Evolutionary conservation across 1,140 invertebrate species (phyloP).

Genomic region (Caenorhabditis briggsae): DNA sequence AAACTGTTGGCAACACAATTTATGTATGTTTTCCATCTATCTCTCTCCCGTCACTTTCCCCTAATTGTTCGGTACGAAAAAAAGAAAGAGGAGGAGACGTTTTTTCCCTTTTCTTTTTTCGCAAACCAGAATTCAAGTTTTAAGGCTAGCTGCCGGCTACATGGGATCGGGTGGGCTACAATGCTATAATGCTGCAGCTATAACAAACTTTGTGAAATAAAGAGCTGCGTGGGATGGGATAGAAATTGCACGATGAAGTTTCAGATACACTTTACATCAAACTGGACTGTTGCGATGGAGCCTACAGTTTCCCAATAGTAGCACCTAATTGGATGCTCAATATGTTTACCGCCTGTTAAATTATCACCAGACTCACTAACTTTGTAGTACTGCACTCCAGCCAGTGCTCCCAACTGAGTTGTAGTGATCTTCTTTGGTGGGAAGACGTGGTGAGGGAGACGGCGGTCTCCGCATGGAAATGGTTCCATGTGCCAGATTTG

Average conservation of each 20-base stretch:
- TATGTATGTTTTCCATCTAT: no score
- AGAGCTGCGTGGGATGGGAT: background rate
- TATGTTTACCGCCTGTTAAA: background rate
- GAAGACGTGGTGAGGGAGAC: slow-evolving; percentile 67
- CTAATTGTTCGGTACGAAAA: background rate
- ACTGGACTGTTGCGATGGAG: background rate
- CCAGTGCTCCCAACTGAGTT: slow-evolving; percentile 59
- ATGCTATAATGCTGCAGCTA: background rate
- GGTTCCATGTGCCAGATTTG: slow-evolving; percentile 69
- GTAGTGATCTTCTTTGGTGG: slow-evolving; percentile 68
- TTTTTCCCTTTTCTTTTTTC: background rate
- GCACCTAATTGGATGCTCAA: background rate
- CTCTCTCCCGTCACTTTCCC: background rate
- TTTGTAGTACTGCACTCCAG: slow-evolving; percentile 66
- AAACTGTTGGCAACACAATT: no score
- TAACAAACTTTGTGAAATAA: background rate
- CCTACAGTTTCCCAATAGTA: background rate
- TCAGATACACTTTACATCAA: background rate
- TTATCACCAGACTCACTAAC: slow-evolving; percentile 15
- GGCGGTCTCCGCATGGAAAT: slow-evolving; percentile 66
- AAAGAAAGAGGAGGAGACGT: background rate
- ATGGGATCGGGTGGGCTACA: background rate
- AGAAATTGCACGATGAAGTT: background rate
- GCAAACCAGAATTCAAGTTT: background rate
- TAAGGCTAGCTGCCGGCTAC: background rate